Evolutionary conservation across 2,113 vertebrate species (phyloP), one percentile per base, ranked within the genome.

Genomic region (Chaetura pelagica): DNA sequence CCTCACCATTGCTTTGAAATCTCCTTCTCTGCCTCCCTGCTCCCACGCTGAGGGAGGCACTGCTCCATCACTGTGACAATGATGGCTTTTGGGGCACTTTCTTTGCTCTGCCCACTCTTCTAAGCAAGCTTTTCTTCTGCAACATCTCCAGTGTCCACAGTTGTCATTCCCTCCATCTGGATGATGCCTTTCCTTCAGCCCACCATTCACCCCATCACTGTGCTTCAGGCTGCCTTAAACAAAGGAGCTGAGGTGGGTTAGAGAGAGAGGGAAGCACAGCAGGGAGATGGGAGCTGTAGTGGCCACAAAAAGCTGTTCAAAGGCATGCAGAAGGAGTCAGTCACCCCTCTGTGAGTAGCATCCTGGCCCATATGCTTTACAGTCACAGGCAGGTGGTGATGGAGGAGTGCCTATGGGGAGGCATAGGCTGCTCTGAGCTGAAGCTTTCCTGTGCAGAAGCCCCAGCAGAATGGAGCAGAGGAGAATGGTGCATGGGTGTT

Each of bases 151-250:
- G 27, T 67, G 49, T 57, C 17, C 62, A 42, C 2, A 15, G 19
- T 35, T 84, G 30, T 38, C 19, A 66, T 92, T 78, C 52, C 84
- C 48, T 54, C 55, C 26, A 9, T 55, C 27, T 69, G 32, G 30
- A 15, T 66, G 10, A n/a, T 15, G 40, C 11, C 69, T 84, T 88
- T 78, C 19, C 57, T 83, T 59, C 51, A 80, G 34, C 54, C n/a
- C 4, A 4, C 17, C 4, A 0, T 82, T 89, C 11, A 1, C 30
- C n/a, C 17, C 0, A 0, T 61, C 30, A 9, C n/a, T 35, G 34
- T 75, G 44, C 23, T 80, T 23, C 10, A 40, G 55, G 27, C 40
- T 95, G 29, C 63, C 58, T 83, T 34, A 75, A 2, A 32, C 34
- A 67, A 18, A 44, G 49, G 42, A 14, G 9, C 26, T 48, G 18